A percentile compares a stretch with the other conserved stretches of the same genome.
These are phyloP conservation scores for Loriculus beryllinus DNA, from an alignment of 2,797 vertebrate genomes.

Conservation along the genomic window DNA sequence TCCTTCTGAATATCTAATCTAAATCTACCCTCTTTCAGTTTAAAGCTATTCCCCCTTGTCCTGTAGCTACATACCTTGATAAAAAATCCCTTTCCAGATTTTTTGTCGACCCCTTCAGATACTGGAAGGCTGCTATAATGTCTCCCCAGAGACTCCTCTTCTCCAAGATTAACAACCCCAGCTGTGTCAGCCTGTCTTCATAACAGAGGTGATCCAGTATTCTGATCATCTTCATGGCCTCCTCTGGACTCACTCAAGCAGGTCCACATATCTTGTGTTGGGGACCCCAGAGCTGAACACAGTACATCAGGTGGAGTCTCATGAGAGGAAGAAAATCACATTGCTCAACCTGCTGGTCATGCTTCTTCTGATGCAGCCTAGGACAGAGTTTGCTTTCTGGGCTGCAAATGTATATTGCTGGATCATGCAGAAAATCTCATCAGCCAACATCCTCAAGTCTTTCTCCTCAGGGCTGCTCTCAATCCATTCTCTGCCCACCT, in stretches of 20 bases:
- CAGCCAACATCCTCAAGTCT: background rate
- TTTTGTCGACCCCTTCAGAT: background rate
- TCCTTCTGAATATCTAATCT: background rate
- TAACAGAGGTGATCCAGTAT: background rate
- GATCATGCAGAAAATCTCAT: background rate
- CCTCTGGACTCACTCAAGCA: background rate
- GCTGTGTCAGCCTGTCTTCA: background rate
- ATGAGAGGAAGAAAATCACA: background rate
- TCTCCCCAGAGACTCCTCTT: background rate
- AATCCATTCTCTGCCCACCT: background rate
- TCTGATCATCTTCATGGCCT: background rate
- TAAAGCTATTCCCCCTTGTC: background rate
- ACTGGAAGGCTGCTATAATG: too few species aligned
- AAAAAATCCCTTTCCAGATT: background rate
- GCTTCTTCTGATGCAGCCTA: background rate
- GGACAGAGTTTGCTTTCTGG: background rate
- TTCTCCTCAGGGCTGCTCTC: background rate
- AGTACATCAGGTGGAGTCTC: background rate
- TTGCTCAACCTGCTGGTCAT: background rate
- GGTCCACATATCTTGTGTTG: background rate
- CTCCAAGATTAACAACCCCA: background rate
- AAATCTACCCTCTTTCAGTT: background rate
- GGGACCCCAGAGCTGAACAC: background rate
- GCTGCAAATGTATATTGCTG: background rate
- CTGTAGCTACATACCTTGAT: background rate